phyloP scores from a whole-genome alignment of 2,888 invertebrate species.

The Hydrotaea diabolus region DNA sequence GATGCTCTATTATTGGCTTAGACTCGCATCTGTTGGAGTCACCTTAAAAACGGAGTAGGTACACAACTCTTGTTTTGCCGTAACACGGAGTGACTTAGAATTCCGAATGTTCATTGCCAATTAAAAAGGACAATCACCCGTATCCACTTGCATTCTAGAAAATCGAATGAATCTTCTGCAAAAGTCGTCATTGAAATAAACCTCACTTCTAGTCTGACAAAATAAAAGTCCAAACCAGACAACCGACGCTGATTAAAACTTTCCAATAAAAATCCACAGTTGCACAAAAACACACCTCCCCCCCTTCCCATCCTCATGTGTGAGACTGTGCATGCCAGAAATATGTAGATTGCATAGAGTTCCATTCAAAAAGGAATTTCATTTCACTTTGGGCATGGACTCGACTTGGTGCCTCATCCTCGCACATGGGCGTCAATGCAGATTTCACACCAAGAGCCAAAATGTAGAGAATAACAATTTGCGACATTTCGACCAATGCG shows the following conservation, averaged over 20 bases:
- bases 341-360: not conserved
- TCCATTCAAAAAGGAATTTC: slow-evolving; percentile 17
- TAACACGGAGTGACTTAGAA: too few relatives aligned
- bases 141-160: too few relatives aligned
- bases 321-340: not conserved
- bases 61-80: too few relatives aligned
- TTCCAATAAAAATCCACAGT: not conserved
- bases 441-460: not conserved
- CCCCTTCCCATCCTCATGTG: not conserved
- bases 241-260: not conserved
- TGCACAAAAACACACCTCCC: not conserved
- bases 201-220: too few relatives aligned
- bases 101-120: too few relatives aligned
- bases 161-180: too few relatives aligned
- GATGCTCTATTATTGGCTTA: too few relatives aligned
- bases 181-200: too few relatives aligned
- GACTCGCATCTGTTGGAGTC: too few relatives aligned
- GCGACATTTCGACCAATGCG: not conserved
- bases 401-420: not conserved
- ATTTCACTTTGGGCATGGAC: slow-evolving; percentile 9
- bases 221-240: not conserved
- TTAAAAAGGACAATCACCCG: too few relatives aligned
- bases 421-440: not conserved
- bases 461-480: not conserved
- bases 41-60: too few relatives aligned